Percentiles rank a stretch among this genome's conserved stretches.
phyloP scores from a whole-genome alignment of 2,888 invertebrate genomes.

The Xanthia togata region DNA sequence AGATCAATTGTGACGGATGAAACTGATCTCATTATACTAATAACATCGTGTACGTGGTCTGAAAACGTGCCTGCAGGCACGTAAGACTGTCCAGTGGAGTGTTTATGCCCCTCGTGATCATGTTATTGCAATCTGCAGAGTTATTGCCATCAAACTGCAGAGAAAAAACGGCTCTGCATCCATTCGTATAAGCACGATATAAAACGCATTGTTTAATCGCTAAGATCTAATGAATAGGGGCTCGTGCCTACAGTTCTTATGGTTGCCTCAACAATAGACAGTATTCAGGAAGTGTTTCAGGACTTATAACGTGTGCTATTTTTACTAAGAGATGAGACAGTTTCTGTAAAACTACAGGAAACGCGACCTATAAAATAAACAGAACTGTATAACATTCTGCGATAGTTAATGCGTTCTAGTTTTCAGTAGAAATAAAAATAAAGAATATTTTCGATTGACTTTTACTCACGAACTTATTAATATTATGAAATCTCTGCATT shows the following conservation, averaged over 20 bases:
- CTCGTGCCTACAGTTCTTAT: slow-evolving; percentile 54
- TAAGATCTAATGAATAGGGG: slow-evolving; percentile 42
- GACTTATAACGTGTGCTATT: background rate
- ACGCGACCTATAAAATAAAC: slow-evolving; percentile 13
- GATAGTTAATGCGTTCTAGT: slow-evolving; percentile 22
- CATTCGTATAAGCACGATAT: slow-evolving; percentile 6
- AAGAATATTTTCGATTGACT: background rate
- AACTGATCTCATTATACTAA: slow-evolving; percentile 46
- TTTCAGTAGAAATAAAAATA: slow-evolving; percentile 11
- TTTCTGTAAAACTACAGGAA: background rate
- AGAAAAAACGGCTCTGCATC: slow-evolving; percentile 51
- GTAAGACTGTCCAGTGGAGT: slow-evolving; percentile 64
- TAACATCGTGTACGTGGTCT: slow-evolving; percentile 55
- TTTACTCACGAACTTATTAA: background rate
- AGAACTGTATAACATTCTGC: background rate
- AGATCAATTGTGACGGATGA: slow-evolving; percentile 5
- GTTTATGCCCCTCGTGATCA: slow-evolving; percentile 65
- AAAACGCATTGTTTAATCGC: slow-evolving; percentile 41
- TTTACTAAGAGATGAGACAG: background rate
- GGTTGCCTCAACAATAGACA: slow-evolving; percentile 36
- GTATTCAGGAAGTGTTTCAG: slow-evolving; percentile 17
- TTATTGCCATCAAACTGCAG: slow-evolving; percentile 44
- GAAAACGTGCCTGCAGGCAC: slow-evolving; percentile 70
- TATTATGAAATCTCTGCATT: slow-evolving; percentile 18
- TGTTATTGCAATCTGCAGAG: slow-evolving; percentile 68